Evolutionary conservation across 1,140 invertebrate species (phyloP).

Genomic region (Neuroterus valhalla): DNA sequence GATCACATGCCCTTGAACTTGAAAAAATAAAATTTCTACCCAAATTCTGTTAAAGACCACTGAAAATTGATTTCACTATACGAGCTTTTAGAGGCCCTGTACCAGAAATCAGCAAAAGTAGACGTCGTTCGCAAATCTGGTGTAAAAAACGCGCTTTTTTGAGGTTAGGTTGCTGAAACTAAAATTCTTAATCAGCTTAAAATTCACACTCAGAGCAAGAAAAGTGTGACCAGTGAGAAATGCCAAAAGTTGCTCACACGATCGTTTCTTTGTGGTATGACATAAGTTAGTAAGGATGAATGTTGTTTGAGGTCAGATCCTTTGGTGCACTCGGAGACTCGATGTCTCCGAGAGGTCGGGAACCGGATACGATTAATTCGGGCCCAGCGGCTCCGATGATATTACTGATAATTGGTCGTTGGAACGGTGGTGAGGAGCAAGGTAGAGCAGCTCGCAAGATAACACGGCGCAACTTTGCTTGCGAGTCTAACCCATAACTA

Average conservation of each 20-base stretch:
- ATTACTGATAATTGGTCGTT: constrained; percentile 73
- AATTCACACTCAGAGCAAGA: too few species aligned
- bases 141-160: too few species aligned
- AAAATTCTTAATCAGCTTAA: too few species aligned
- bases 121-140: too few species aligned
- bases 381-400: constrained; percentile 68
- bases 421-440: constrained; percentile 56
- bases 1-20: too few species aligned
- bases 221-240: too few species aligned
- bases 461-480: constrained; percentile 62
- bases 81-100: too few species aligned
- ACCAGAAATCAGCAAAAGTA: too few species aligned
- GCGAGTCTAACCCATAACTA: constrained; percentile 68
- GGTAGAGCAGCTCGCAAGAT: constrained; percentile 62
- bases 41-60: too few species aligned
- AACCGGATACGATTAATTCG: constrained; percentile 72
- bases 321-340: constrained; percentile 51
- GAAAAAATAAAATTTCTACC: too few species aligned
- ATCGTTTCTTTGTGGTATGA: neutral
- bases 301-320: constrained; percentile 41
- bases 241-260: constrained; percentile 25
- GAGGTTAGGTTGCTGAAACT: too few species aligned
- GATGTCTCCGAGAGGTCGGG: constrained; percentile 65
- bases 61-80: too few species aligned
- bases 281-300: constrained; percentile 27